These are phyloP conservation scores for Amiota minor DNA, from an alignment of 2,888 invertebrate species.

Conservation along the genomic window DNA sequence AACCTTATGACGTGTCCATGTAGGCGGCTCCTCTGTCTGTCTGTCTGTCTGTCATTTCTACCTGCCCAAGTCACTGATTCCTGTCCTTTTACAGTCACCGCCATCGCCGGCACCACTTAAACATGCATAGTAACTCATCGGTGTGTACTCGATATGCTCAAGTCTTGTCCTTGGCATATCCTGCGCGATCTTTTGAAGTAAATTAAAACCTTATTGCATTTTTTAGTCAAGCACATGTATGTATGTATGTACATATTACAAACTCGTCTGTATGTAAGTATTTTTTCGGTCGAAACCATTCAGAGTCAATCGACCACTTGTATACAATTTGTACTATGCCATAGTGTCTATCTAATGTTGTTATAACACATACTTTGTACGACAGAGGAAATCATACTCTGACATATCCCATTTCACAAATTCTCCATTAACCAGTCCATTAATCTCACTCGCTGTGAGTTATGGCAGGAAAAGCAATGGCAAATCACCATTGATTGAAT, in stretches of 20 bases:
- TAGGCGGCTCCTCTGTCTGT: conserved; percentile 15
- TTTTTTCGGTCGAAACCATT: conserved; percentile 22
- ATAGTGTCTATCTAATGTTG: conserved; percentile 13
- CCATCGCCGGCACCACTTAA: conserved; percentile 1
- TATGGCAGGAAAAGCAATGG: not conserved
- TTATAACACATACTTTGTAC: not conserved
- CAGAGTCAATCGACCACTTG: conserved; percentile 16
- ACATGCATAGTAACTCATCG: conserved; percentile 1
- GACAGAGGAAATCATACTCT: conserved; percentile 16
- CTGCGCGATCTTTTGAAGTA: conserved; percentile 2
- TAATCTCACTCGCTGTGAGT: not conserved
- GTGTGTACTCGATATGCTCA: not conserved
- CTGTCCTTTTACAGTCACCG: no score
- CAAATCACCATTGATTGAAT: not conserved
- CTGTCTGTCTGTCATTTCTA: conserved; percentile 4
- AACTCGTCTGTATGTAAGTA: not conserved
- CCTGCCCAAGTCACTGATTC: not conserved
- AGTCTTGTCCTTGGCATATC: not conserved
- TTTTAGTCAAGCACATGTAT: not conserved
- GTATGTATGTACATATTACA: not conserved
- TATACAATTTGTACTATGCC: no score
- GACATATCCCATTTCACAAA: conserved; percentile 21
- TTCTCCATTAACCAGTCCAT: conserved; percentile 19
- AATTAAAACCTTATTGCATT: no score
- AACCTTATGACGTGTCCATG: not conserved